phyloP scores from a whole-genome alignment of 1,140 invertebrate species.

The Kradibia gibbosae region DNA sequence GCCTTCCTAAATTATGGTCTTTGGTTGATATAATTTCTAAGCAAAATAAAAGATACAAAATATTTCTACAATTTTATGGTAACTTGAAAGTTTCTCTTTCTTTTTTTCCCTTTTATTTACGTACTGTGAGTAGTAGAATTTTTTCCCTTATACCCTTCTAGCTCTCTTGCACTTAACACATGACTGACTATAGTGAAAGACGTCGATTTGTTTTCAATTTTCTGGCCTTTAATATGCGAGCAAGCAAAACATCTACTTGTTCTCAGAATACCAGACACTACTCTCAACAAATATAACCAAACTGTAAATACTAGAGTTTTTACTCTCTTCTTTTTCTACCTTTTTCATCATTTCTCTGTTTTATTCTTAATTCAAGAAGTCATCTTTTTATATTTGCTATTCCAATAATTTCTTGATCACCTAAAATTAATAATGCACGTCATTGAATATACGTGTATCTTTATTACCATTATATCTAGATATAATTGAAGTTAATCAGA shows the following conservation, averaged over 20 bases:
- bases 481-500: constrained; percentile 34
- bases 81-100: neutral
- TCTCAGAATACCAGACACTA: neutral
- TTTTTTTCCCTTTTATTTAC: neutral
- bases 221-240: constrained; percentile 48
- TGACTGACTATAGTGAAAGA: constrained; percentile 5
- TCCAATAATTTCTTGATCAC: neutral
- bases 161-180: constrained; percentile 34
- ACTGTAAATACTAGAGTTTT: constrained; percentile 40
- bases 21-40: too few relatives aligned
- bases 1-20: too few relatives aligned
- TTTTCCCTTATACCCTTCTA: constrained; percentile 14
- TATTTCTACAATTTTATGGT: too few relatives aligned
- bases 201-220: constrained; percentile 54
- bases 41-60: too few relatives aligned
- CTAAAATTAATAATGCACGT: constrained; percentile 36
- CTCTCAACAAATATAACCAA: constrained; percentile 20
- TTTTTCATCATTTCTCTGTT: neutral
- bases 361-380: too few relatives aligned
- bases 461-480: too few relatives aligned
- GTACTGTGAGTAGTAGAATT: neutral
- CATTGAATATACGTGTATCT: constrained; percentile 19
- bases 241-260: neutral
- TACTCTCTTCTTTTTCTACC: neutral
- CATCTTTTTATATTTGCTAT: too few relatives aligned